Conservation (phyloP, 2,888 invertebrate genomes). For the Sminthurides aquaticus region DNA sequence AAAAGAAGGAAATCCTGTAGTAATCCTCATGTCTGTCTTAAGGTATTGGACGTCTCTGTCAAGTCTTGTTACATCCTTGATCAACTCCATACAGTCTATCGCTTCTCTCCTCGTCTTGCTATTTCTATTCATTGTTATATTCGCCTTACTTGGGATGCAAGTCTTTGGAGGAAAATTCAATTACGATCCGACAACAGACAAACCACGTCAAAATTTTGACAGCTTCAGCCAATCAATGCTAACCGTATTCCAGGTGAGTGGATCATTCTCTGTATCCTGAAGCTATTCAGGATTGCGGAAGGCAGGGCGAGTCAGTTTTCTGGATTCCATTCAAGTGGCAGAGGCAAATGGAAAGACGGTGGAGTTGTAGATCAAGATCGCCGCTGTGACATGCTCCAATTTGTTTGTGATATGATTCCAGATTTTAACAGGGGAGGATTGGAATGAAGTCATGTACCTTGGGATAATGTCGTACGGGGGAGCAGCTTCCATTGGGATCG, state of each 20-base stretch:
- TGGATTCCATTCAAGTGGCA: no score
- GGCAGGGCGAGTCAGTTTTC: no score
- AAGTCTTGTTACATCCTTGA: conserved; percentile 55
- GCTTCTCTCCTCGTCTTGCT: conserved; percentile 68
- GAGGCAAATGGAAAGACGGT: no score
- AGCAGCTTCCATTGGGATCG: conserved; percentile 72
- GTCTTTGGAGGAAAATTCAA: conserved; percentile 99
- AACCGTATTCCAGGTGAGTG: conserved; percentile 96
- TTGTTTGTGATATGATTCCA: conserved; percentile 19
- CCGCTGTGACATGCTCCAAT: no score
- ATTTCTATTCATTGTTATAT: conserved; percentile 99
- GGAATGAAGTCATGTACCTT: conserved; percentile 52
- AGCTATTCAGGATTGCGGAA: conserved; percentile 1
- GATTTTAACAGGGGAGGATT: conserved; percentile 43
- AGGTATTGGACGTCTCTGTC: conserved; percentile 57
- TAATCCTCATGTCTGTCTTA: no score
- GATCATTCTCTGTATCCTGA: background rate
- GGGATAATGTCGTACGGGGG: conserved; percentile 42
- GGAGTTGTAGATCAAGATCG: no score
- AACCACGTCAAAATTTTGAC: conserved; percentile 94
- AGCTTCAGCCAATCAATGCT: conserved; percentile 96
- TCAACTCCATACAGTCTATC: conserved; percentile 57
- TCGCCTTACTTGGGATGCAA: conserved; percentile 98
- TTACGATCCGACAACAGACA: conserved; percentile 67
- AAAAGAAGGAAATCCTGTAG: no score